Conservation (phyloP, 2,797 vertebrate genomes). For the Hapalemur alaotrensis region DNA sequence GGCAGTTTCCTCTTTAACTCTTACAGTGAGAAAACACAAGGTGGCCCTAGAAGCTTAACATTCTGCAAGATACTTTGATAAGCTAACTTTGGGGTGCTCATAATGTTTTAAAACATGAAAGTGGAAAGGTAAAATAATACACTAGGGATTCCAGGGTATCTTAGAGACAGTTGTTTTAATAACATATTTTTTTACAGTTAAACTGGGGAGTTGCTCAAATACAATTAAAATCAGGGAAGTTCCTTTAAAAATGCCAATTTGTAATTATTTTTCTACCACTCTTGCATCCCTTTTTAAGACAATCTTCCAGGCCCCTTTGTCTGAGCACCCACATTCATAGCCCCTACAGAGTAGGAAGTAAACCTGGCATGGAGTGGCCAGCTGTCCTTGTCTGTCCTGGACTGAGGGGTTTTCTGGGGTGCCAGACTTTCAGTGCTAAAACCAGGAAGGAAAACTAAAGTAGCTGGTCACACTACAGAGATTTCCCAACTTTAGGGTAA, state of each 20-base stretch:
- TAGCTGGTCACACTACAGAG: neutral
- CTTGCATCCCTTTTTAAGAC: neutral
- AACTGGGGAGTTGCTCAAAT: neutral
- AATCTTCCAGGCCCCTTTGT: neutral
- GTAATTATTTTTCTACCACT: neutral
- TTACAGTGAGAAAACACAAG: neutral
- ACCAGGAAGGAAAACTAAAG: neutral
- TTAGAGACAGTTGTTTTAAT: neutral
- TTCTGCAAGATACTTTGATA: neutral
- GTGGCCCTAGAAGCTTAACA: neutral
- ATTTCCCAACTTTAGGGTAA: neutral
- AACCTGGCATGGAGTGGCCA: neutral
- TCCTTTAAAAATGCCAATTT: slow-evolving; percentile 20
- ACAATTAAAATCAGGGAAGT: neutral
- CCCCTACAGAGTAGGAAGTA: neutral
- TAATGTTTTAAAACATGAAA: neutral
- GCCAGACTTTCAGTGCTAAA: neutral
- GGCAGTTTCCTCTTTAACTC: slow-evolving; percentile 14
- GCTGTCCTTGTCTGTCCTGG: neutral
- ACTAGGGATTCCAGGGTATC: neutral
- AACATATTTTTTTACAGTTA: neutral
- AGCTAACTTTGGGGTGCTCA: neutral
- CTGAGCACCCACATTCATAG: neutral
- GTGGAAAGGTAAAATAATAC: neutral
- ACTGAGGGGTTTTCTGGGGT: neutral